phyloP scores from a whole-genome alignment of 2,113 vertebrate species.

The Syngnathus typhle region DNA sequence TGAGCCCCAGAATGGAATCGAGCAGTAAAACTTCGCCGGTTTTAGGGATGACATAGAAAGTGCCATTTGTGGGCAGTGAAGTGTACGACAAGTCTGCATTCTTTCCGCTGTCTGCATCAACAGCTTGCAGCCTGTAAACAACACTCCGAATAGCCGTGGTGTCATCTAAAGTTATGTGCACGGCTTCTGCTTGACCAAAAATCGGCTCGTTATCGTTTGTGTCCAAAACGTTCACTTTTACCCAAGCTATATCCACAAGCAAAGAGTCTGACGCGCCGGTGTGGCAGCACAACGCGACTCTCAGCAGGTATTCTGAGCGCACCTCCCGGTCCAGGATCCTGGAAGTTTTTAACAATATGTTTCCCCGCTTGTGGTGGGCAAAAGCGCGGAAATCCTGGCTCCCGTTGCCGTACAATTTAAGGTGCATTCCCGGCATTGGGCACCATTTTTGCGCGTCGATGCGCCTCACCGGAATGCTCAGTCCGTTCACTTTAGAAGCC shows the following conservation, averaged over 20 bases:
- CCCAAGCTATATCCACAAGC: slow-evolving; percentile 63
- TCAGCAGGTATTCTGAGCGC: slow-evolving; percentile 70
- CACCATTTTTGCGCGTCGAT: slow-evolving; percentile 77
- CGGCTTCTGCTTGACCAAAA: slow-evolving; percentile 56
- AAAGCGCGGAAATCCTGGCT: slow-evolving; percentile 75
- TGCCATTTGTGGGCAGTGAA: slow-evolving; percentile 70
- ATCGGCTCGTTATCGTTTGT: slow-evolving; percentile 80
- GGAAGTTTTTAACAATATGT: slow-evolving; percentile 73
- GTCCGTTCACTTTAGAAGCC: slow-evolving; percentile 77
- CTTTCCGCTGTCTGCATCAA: slow-evolving; percentile 76
- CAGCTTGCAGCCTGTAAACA: slow-evolving; percentile 71
- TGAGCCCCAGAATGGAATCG: slow-evolving; percentile 76
- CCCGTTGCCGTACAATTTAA: slow-evolving; percentile 76
- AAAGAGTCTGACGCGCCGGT: slow-evolving; percentile 52
- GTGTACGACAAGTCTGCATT: slow-evolving; percentile 80
- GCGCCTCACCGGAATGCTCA: slow-evolving; percentile 75
- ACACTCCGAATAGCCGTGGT: slow-evolving; percentile 74
- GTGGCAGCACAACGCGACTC: slow-evolving; percentile 72
- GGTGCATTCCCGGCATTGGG: slow-evolving; percentile 66
- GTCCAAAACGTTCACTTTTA: slow-evolving; percentile 80
- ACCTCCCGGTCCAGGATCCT: slow-evolving; percentile 76
- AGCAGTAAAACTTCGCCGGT: slow-evolving; percentile 81
- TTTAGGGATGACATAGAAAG: slow-evolving; percentile 83
- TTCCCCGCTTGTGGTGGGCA: slow-evolving; percentile 75
- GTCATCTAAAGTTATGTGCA: slow-evolving; percentile 75